Evolutionary conservation across 2,888 invertebrate species (phyloP), one percentile per base, ranked within the genome.

Genomic region (Phengaris alcon): DNA sequence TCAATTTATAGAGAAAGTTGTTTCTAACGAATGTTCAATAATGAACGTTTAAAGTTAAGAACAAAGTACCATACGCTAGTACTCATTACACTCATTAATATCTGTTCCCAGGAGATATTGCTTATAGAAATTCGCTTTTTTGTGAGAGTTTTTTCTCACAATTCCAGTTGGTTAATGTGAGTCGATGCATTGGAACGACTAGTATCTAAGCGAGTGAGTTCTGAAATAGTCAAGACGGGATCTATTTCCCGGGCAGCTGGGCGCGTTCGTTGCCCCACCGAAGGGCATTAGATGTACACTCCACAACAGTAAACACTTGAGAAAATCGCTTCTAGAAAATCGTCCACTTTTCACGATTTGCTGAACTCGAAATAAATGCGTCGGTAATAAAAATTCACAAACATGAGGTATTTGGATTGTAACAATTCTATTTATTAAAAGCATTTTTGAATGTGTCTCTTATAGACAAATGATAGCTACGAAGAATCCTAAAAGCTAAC

Each of bases 161-260:
- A 88, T 90, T 88, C 90, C 87, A 88, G 90, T 88, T 86, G 83
- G 85, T 82, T 82, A 82, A 80, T 78, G 80, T 77, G 79, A 69
- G 76, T 77, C 80, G 84, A 83, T 48, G 85, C 85, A 83, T 82
- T 80, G 82, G 82, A 85, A 84, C 84, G 82, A 83, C 84, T 83
- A 82, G 85, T 89, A 84, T 89, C 87, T 88, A 86, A 87, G 87
- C 86, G 84, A 84, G 85, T 86, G 86, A 86, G 89, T 86, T 90
- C 92, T 91, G 91, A 91, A 91, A 93, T 92, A 93, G 92, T 91
- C 90, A 85, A 85, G 90, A 89, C 90, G 90, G 90, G 91, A 91
- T 93, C 90, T 91, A 91, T 92, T 93, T 91, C 90, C 90, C 90
- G 90, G 88, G 91, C 93, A 92, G 93, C 92, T 93, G 93, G 88